Base-by-base conservation (phyloP, 1,140 invertebrate species). In the Lethocerus indicus region DNA sequence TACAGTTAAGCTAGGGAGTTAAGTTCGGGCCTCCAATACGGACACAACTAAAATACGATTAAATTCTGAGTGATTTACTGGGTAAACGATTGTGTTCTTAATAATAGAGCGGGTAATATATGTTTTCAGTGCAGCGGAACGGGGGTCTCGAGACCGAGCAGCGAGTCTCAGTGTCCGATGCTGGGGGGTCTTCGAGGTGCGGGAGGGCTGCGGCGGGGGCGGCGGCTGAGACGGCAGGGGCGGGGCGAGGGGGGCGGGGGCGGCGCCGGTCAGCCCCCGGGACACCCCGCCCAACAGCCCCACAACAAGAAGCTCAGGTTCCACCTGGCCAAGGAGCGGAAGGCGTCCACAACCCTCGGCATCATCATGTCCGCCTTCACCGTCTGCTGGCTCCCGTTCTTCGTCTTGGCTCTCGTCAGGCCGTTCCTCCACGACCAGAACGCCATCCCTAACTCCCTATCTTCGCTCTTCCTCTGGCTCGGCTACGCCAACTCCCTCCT, bases 341-440 rank as follows among this genome's bases (percentile, higher is more conserved):
- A 96, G 64, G 92, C 92, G 2, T 92, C 89, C 44, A 90, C 91
- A 18, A 97, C 93, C 0, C 72, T 98, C 48, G 92, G 92, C 13
- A 95, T 98, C 47, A 95, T 98, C 44, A 91, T 93, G 87, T 92
- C 87, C 51, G 89, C 92, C 1, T 98, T 98, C 60, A 87, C 84
- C 14, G 70, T 95, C 47, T 98, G 93, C 63, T 98, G 93, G 94
- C 67, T 97, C 27, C 94, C 94, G 1, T 98, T 95, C 64, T 96
- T 98, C 65, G 84, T 95, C 6, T 70, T 93, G 27, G 89, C 91
- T 1, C 66, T 94, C 9, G 75, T 94, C 26, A 72, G 79, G 59
- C 87, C 79, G n/a, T 92, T 92, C 60, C 67, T 85, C 3, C 52
- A 59, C 47, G 72, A 74, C 50, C 75, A 69, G 40, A 67, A 74